phyloP scores from a whole-genome alignment of 2,888 invertebrate species.

The Chrysolina oricalcia region DNA sequence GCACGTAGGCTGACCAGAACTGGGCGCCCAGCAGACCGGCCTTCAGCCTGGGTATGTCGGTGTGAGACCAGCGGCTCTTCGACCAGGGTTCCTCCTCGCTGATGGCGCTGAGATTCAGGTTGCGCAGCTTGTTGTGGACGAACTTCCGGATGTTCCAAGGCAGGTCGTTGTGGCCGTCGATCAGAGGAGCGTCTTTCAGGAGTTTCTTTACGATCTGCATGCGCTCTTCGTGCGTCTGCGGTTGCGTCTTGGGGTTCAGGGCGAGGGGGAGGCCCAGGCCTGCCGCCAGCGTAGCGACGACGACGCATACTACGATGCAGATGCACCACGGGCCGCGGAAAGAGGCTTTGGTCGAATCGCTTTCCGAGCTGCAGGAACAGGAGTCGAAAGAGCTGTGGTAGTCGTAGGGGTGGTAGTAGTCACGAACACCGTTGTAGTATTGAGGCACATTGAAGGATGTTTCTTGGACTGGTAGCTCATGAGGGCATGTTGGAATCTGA shows the following conservation, averaged over 20 bases:
- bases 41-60: slow-evolving; percentile 84
- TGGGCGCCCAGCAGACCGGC: slow-evolving; percentile 83
- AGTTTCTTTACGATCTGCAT: slow-evolving; percentile 78
- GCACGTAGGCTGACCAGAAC: slow-evolving; percentile 93
- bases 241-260: slow-evolving; percentile 62
- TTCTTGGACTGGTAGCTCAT: slow-evolving; percentile 64
- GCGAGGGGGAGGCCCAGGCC: slow-evolving; percentile 76
- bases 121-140: slow-evolving; percentile 85
- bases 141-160: slow-evolving; percentile 93
- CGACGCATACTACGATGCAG: slow-evolving; percentile 76
- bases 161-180: slow-evolving; percentile 90
- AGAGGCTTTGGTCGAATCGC: slow-evolving; percentile 75
- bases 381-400: slow-evolving; percentile 65
- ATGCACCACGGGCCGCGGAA: slow-evolving; percentile 73
- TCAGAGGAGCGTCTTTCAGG: slow-evolving; percentile 80
- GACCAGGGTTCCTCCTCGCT: slow-evolving; percentile 87
- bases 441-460: slow-evolving; percentile 66
- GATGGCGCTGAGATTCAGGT: slow-evolving; percentile 80
- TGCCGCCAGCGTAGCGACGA: slow-evolving; percentile 76
- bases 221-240: slow-evolving; percentile 73
- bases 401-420: slow-evolving; percentile 59
- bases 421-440: slow-evolving; percentile 62
- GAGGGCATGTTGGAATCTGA: slow-evolving; percentile 67
- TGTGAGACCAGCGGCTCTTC: slow-evolving; percentile 92
- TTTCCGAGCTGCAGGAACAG: slow-evolving; percentile 71